Evolutionary conservation across 1,140 invertebrate genomes (phyloP), one percentile per base, ranked within the genome.

Genomic region (Saccostrea cuccullata): DNA sequence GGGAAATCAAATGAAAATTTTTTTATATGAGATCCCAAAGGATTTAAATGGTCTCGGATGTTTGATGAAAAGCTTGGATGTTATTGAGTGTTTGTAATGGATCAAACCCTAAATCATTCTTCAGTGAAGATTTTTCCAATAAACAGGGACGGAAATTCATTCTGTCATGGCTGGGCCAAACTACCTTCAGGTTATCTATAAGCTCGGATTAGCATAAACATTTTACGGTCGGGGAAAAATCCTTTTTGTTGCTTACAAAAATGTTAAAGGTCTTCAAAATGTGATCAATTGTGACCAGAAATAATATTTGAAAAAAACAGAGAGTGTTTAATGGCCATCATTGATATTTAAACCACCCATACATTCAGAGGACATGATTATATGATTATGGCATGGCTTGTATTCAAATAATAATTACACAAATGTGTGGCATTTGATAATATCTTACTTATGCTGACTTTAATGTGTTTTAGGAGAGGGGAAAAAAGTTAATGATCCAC

Each of bases 21-120:
- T 64, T 47, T 47, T 47, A 20, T 64, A 64, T 15, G 70, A 30
- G 23, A 13, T 77, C 30, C 70, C 15, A 17, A 77, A 13, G 70
- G 23, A 77, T 77, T 77, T 77, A 77, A 77, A 77, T 77, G 70
- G 26, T 23, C 23, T 12, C 13, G 23, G 13, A 11, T 73, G 67
- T 77, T 77, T 77, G 70, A 36, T 77, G 70, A 77, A 77, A 77
- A 77, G 60, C 58, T 20, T 64, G 58, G 58, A 64, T 20, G 70
- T 36, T 36, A 30, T 77, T 13, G 26, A 13, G 70, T 77, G 30
- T 77, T 77, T 77, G 70, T 30, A 77, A 77, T 30, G 26, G 15
- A n/a, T n/a, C n/a, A n/a, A 77, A 77, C 23, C n/a, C 20, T 77
- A 77, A 77, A 77, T 77, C 70, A 77, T 30, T 77, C 11, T 36